Base-by-base conservation (phyloP, 1,140 invertebrate genomes). In the Zeugodacus cucurbitae region DNA sequence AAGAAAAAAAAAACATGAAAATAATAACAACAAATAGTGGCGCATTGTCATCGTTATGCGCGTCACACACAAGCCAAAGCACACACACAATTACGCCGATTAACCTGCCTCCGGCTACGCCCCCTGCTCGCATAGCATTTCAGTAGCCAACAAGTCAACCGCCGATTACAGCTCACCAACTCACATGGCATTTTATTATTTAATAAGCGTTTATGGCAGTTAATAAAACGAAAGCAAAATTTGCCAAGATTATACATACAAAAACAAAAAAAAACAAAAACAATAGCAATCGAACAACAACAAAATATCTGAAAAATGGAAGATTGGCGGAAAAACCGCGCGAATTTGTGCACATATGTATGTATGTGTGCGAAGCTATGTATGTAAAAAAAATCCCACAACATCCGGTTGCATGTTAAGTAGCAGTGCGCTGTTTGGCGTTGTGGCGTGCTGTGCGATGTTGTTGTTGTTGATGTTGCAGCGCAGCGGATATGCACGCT, bases 381-480 rank as follows among this genome's bases (percentile, higher is more conserved):
- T n/a, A n/a, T n/a, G n/a, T n/a, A n/a, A 54, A 54, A 82, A 82
- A 82, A 82, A 48, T 82, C 74, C 74, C 74, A 82, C 74, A 26
- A 82, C 74, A 82, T 82, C 74, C 74, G 74, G 74, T 82, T 82
- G 74, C 74, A 82, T 82, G 74, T 48, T 82, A 48, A 82, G n/a
- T 41, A 82, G 37, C 41, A 8, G 74, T 11, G 8, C 29, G 26
- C 26, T 34, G 41, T 78, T 7, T 3, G 74, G 22, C n/a, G 74
- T 3, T 22, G 41, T 20, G 74, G 74, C 8, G n/a, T 14, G 48
- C 48, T 14, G 48, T 17, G 48, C 17, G 44, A 8, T 70, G 64
- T 34, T 82, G 74, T 37, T 48, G 70, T 10, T 74, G 70, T 41
- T 82, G 74, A 22, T 48, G 70, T 10, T 74, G 70, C n/a, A 44